Conservation (phyloP, 2,113 vertebrate species). For the Chauna torquata region DNA sequence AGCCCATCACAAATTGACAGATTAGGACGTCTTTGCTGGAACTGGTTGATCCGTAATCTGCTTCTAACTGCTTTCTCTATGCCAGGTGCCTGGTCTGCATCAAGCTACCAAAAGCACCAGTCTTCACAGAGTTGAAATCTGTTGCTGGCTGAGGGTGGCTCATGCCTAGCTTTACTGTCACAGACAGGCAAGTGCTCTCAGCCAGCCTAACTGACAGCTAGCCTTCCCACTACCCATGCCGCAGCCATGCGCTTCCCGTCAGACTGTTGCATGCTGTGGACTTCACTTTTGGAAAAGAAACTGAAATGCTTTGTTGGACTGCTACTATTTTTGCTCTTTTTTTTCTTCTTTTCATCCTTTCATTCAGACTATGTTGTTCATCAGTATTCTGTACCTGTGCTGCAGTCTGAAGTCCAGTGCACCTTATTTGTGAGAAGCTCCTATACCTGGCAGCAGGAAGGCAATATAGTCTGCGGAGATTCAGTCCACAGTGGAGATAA, state of each 20-base stretch:
- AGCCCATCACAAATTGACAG: too few relatives aligned
- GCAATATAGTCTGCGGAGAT: background rate
- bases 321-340: rapidly evolving
- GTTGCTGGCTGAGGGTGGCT: background rate
- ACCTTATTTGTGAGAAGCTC: rapidly evolving
- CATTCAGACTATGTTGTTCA: rapidly evolving
- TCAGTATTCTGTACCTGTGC: background rate
- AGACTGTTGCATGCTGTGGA: rapidly evolving
- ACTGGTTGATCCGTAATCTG: background rate
- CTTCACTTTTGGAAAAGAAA: background rate
- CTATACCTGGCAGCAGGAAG: background rate
- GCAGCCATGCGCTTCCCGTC: rapidly evolving
- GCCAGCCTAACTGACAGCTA: background rate
- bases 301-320: too few relatives aligned
- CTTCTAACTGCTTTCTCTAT: rapidly evolving
- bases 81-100: too few relatives aligned
- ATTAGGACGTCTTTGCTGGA: rapidly evolving
- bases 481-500: rapidly evolving
- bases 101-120: too few relatives aligned
- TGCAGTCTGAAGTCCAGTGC: background rate
- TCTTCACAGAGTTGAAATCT: rapidly evolving
- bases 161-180: rapidly evolving
- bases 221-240: rapidly evolving
- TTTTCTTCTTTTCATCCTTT: background rate
- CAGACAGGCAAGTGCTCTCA: too few relatives aligned